Evolutionary conservation across 1,140 invertebrate species (phyloP).

Genomic region (Pseudomyrmex flavicornis): DNA sequence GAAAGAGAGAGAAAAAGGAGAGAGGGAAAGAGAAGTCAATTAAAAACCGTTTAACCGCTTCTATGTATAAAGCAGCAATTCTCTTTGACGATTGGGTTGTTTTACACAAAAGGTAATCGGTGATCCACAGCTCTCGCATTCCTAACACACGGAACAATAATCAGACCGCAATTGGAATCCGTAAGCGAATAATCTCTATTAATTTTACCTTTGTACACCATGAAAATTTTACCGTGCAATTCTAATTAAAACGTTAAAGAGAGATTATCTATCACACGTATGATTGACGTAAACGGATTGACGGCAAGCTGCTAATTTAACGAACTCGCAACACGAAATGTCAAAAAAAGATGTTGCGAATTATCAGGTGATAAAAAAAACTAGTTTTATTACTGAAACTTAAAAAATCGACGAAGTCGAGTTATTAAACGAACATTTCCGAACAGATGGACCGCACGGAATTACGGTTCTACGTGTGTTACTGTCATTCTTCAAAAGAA

Average conservation of each 20-base stretch:
- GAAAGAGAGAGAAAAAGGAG: no score
- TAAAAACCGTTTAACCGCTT: not conserved
- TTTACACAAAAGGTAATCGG: constrained; percentile 41
- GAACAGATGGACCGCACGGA: not conserved
- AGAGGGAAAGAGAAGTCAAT: not conserved
- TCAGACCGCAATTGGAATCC: constrained; percentile 26
- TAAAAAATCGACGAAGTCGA: not conserved
- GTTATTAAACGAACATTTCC: not conserved
- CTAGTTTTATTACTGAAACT: not conserved
- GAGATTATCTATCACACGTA: no score
- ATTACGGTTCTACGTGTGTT: not conserved
- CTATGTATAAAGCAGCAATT: constrained; percentile 3
- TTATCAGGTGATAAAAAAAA: not conserved
- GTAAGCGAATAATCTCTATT: constrained; percentile 15
- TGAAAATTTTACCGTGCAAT: constrained; percentile 6
- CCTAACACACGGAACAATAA: constrained; percentile 11
- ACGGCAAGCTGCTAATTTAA: constrained; percentile 19
- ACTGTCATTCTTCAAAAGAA: not conserved
- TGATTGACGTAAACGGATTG: constrained; percentile 6
- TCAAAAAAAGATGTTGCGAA: not conserved
- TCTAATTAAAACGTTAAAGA: not conserved
- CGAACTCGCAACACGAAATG: not conserved
- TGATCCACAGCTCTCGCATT: constrained; percentile 22
- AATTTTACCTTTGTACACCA: constrained; percentile 14
- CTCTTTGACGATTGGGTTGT: not conserved